Evolutionary conservation across 2,888 invertebrate genomes (phyloP), one percentile per base, ranked within the genome.

Genomic region (Ypsolopha sequella): DNA sequence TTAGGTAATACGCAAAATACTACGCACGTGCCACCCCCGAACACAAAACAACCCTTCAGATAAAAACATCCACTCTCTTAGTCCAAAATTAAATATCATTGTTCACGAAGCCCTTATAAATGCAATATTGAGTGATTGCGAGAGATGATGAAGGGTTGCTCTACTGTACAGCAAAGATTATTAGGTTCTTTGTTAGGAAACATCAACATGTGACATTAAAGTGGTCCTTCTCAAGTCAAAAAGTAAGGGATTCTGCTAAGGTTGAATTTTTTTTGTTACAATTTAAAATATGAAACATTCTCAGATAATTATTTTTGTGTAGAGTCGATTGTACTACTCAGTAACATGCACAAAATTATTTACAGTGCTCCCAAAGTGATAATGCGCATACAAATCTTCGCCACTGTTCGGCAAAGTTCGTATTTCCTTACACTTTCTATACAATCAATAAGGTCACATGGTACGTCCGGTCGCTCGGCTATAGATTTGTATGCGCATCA

Each of bases 1-100:
- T 84, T 81, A 73, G 80, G 77, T 78, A 79, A 80, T 80, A 79
- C 80, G 72, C 80, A 77, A 80, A 80, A 80, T 80, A 78, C 76
- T 71, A 62, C 68, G 76, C 84, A 85, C 84, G 84, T 79, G 82
- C 75, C 76, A 54, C 66, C 69, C 70, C 66, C 68, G 58, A 61
- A 65, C 14, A 41, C 66, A 56, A 43, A 53, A 53, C 61, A 60
- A 64, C 68, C 70, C 70, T 63, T 63, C 59, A 59, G 60, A 58
- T 61, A 59, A 59, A 63, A 51, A 62, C 69, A 66, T 76, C 65
- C 68, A 74, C 70, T 76, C 75, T 78, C 76, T 79, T 73, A 68
- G 68, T 70, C 67, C 61, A 69, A 78, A 79, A 81, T 85, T 84
- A 84, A 82, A 85, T 81, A 75, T 76, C 77, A 85, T 85, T 84